These are phyloP conservation scores for Spodoptera picta DNA, from an alignment of 2,888 invertebrate species.

Conservation along the genomic window DNA sequence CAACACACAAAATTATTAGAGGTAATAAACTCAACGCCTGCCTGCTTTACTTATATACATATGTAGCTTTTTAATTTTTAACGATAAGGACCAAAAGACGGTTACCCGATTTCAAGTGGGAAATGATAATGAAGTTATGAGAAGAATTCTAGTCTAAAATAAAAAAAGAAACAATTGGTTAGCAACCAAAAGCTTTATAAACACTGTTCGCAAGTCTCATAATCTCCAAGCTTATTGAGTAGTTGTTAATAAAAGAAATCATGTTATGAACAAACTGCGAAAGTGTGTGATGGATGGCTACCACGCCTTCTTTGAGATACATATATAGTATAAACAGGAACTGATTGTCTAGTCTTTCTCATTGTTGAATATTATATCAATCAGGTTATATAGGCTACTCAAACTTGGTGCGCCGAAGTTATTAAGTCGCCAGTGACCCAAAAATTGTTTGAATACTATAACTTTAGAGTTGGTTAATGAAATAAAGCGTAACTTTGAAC, in stretches of 20 bases:
- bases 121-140: too few relatives aligned
- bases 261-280: slow-evolving; percentile 13
- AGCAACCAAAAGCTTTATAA: not conserved
- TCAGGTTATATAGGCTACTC: slow-evolving; percentile 33
- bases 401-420: slow-evolving; percentile 39
- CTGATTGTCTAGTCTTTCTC: slow-evolving; percentile 20
- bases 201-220: slow-evolving; percentile 11
- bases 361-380: slow-evolving; percentile 19
- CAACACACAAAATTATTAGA: slow-evolving; percentile 4
- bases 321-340: slow-evolving; percentile 28
- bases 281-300: slow-evolving; percentile 32
- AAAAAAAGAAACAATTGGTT: too few relatives aligned
- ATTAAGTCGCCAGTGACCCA: slow-evolving; percentile 53
- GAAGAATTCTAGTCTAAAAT: too few relatives aligned
- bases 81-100: too few relatives aligned
- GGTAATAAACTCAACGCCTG: not conserved
- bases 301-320: slow-evolving; percentile 19
- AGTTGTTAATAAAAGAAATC: slow-evolving; percentile 28
- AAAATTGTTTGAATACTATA: slow-evolving; percentile 44
- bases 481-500: slow-evolving; percentile 38
- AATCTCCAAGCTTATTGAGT: slow-evolving; percentile 19
- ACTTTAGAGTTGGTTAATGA: slow-evolving; percentile 43
- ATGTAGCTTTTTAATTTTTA: too few relatives aligned
- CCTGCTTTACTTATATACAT: too few relatives aligned
- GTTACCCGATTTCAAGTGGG: too few relatives aligned